A percentile compares a stretch with the other conserved stretches of the same genome.
Evolutionary conservation across 53 echinoderm and acorn worm genomes (phyloP).

Genomic region (Paracentrotus lividus): DNA sequence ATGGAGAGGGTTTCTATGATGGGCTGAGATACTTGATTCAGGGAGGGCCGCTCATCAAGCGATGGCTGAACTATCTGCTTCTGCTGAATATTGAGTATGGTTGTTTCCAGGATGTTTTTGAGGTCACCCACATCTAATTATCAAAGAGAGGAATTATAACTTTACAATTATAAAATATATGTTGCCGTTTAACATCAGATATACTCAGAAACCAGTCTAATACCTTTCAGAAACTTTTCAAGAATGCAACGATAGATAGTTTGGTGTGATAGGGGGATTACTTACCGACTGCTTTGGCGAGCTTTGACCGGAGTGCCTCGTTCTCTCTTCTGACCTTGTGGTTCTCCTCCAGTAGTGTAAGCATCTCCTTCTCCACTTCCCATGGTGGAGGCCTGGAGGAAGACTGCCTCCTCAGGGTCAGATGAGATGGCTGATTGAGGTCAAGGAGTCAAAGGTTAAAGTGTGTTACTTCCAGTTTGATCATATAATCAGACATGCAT

Average conservation of each 20-base stretch:
- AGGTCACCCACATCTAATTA: conserved; percentile 54
- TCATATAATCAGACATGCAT: not conserved
- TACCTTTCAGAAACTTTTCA: too few relatives aligned
- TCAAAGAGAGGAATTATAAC: too few relatives aligned
- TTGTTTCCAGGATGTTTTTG: conserved; percentile 62
- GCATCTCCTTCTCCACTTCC: conserved; percentile 64
- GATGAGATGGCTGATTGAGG: conserved; percentile 1
- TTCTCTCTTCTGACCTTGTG: conserved; percentile 65
- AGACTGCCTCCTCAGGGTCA: not conserved
- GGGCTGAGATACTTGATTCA: not conserved
- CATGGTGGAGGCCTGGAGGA: conserved; percentile 47
- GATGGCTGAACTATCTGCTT: conserved; percentile 56
- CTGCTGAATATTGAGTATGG: conserved; percentile 61
- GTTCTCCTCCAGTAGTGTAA: conserved; percentile 51
- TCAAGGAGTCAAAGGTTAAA: not conserved
- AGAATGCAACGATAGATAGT: too few relatives aligned
- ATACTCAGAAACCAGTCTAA: too few relatives aligned
- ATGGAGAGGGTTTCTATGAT: not conserved
- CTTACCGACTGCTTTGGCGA: conserved; percentile 63
- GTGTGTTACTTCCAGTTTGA: not conserved
- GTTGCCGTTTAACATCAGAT: too few relatives aligned
- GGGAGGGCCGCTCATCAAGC: not conserved
- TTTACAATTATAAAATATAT: too few relatives aligned
- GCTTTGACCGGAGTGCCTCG: conserved; percentile 21
- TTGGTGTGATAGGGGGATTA: too few relatives aligned